Conservation (phyloP, 2,113 vertebrate genomes). For the Alethe castanea region DNA sequence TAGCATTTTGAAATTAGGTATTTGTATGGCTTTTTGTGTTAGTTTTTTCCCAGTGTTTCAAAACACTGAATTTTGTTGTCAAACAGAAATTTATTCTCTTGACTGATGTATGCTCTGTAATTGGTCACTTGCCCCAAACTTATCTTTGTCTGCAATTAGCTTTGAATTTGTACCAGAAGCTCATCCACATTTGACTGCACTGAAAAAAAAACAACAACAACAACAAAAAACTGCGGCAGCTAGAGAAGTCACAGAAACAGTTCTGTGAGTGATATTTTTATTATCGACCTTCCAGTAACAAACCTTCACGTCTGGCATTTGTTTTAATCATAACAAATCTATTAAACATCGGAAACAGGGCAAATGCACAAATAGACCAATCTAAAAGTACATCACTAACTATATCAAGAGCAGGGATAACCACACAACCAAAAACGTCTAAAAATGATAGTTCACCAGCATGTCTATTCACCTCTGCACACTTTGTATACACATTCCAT, state of each 20-base stretch:
- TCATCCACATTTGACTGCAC: neutral
- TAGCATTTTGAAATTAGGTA: neutral
- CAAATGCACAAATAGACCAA: neutral
- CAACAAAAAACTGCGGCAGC: neutral
- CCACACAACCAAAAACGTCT: neutral
- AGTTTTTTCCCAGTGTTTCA: neutral
- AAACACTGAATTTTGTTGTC: neutral
- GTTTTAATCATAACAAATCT: neutral
- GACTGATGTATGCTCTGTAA: neutral
- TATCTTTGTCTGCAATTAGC: neutral
- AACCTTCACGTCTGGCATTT: neutral
- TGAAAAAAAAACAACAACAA: neutral
- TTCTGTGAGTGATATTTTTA: neutral
- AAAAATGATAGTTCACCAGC: neutral
- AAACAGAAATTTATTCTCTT: neutral
- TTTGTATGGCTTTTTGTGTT: neutral
- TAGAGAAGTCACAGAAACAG: neutral
- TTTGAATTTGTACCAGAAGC: neutral
- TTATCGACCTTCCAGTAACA: neutral
- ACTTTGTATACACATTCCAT: neutral
- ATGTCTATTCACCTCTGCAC: neutral
- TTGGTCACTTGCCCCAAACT: neutral
- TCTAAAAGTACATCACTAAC: neutral
- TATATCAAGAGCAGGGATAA: neutral
- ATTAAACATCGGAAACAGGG: neutral